Evolutionary conservation across 2,888 invertebrate genomes (phyloP), one percentile per base, ranked within the genome.

Genomic region (Myopa testacea): DNA sequence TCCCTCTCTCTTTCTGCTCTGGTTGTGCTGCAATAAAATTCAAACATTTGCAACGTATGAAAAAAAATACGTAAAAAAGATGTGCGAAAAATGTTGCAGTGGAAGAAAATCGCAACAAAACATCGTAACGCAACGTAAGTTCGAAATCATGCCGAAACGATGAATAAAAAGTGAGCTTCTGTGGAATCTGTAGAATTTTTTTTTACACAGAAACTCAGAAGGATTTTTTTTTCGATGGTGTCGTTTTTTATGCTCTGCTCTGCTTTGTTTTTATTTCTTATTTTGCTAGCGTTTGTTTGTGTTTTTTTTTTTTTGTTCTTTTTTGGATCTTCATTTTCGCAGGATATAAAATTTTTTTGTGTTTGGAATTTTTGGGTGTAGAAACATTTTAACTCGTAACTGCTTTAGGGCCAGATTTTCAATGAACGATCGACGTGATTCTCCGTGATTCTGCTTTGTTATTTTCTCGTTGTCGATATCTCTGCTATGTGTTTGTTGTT

Each of bases 61-160:
- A 70, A 70, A 70, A 45, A 45, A 70, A 37, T 70, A 14, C 26
- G 12, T 52, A 16, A 1, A 55, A 70, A 55, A 62, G 34, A 70
- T 26, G 26, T 16, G 52, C 34, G 12, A 69, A 50, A 68, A 50
- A 50, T 14, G 68, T 45, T 8, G 37, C 14, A 34, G 38, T n/a
- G 19, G 14, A 8, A 68, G 19, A 40, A 68, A 45, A 19, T 68
- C 4, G 68, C 40, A n/a, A 19, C 14, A 12, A 8, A 68, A 68
- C 19, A 45, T 2, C 45, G 45, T 45, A 45, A 10, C 45, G 45
- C 4, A 10, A 26, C 34, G 19, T 62, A 19, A 62, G 67, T 40
- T 12, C 10, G 45, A 68, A 68, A 67, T 67, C 40, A 40, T 50
- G 45, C n/a, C 16, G 50, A 50, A 68, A 26, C 50, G 12, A 7